Evolutionary conservation across 2,888 invertebrate genomes (phyloP), one percentile per base, ranked within the genome.

Genomic region (Phytoseiulus persimilis): DNA sequence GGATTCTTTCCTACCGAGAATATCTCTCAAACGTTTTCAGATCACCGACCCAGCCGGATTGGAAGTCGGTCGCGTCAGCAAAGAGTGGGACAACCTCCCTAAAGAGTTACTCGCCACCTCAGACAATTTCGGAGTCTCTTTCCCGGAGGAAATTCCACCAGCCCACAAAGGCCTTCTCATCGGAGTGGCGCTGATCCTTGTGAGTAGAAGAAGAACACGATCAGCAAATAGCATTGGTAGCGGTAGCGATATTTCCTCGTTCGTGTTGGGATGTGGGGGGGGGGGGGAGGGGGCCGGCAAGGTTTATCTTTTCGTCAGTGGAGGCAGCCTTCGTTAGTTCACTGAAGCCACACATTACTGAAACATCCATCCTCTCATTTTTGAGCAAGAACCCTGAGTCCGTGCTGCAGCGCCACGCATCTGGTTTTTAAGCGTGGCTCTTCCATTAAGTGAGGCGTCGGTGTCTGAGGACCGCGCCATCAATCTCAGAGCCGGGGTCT

Each of bases 101-200:
- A 87, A 87, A 45, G 87, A 87, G 87, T 31, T 87, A 23, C 33
- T 87, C 31, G 87, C 87, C 87, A 87, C 87, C 32, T 87, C 87
- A 23, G 87, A 87, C 87, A 87, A 87, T 33, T 87, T 87, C 87
- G 87, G 87, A 33, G 87, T 87, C 87, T 33, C 87, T n/a, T 87
- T 87, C 33, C 87, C 87, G 39, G 87, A 87, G 32, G 87, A 87
- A 9, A 87, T 87, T 87, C 87, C 87, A 6, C 5, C 87, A 33
- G n/a, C 87, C n/a, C 87, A 87, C 33, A 87, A 87, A 32, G 87
- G 33, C 45, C 87, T 87, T 0, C 87, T 87, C 33, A 87, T 87
- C 87, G 87, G 87, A 6, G 87, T 87, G 9, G 87, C 87, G n/a
- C 31, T 87, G n/a, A 87, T 87, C 45, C 87, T 87, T 14, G 87